Evolutionary conservation across 2,113 vertebrate species (phyloP).

Genomic region (Antechinus stuartii): DNA sequence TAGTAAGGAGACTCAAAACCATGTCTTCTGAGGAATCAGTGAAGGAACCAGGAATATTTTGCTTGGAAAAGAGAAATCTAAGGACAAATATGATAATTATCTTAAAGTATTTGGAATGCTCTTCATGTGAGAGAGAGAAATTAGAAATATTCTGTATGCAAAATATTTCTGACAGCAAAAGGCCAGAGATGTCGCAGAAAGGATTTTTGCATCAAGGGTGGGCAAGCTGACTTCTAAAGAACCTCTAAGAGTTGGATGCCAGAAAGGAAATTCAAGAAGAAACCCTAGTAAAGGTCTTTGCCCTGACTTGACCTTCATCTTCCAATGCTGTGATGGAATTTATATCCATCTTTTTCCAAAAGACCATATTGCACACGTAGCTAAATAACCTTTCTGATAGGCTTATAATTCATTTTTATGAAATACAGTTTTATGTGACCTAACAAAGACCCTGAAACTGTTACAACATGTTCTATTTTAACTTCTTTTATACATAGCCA

Average conservation of each 20-base stretch:
- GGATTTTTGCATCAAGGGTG: neutral
- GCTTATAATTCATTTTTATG: constrained; percentile 39
- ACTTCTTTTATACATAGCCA: constrained; percentile 1
- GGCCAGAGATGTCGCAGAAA: neutral
- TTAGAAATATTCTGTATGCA: neutral
- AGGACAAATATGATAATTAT: neutral
- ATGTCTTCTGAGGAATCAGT: neutral
- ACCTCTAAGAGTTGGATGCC: neutral
- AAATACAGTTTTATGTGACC: neutral
- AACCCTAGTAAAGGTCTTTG: neutral
- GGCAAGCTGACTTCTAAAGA: neutral
- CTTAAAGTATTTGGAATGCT: neutral
- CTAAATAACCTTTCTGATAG: neutral
- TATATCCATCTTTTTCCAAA: neutral
- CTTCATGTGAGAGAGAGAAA: neutral
- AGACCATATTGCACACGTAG: neutral
- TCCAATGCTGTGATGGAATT: neutral
- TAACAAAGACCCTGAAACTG: constrained; percentile 28
- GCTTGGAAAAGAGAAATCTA: neutral
- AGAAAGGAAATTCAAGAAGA: constrained; percentile 10
- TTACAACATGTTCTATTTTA: neutral
- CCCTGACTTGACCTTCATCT: neutral
- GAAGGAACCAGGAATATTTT: neutral
- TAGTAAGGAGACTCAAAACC: neutral
- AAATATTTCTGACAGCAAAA: neutral